phyloP scores from a whole-genome alignment of 1,140 invertebrate genomes.

The Sarcophaga bullata region DNA sequence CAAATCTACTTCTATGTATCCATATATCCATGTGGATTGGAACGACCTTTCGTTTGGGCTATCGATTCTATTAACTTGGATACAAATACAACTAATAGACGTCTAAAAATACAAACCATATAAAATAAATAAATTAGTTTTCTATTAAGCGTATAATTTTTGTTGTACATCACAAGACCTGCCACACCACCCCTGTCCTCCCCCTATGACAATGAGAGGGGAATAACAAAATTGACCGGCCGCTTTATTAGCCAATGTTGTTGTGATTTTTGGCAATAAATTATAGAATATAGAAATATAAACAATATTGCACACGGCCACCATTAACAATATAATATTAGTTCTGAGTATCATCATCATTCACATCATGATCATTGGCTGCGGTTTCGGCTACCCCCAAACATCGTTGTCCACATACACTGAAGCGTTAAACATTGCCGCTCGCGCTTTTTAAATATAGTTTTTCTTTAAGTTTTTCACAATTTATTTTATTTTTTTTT shows the following conservation, averaged over 20 bases:
- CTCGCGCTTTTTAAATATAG: conserved; percentile 38
- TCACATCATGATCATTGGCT: background rate
- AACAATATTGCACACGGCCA: conserved; percentile 66
- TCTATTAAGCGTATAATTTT: background rate
- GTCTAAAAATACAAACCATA: background rate
- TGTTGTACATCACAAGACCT: background rate
- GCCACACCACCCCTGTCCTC: background rate
- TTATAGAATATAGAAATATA: conserved; percentile 52
- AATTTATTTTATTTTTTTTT: background rate
- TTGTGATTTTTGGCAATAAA: conserved; percentile 45
- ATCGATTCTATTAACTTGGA: no score
- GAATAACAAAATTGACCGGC: conserved; percentile 35
- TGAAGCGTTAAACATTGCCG: conserved; percentile 34
- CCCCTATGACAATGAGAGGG: background rate
- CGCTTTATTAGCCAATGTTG: conserved; percentile 46
- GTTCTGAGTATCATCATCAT: conserved; percentile 12
- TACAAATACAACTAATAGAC: background rate
- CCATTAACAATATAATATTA: conserved; percentile 44
- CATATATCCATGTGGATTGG: no score
- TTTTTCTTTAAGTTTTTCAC: conserved; percentile 28
- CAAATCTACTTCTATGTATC: no score
- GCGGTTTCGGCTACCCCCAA: background rate
- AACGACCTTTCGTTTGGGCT: no score
- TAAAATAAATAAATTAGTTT: background rate
- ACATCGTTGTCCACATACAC: background rate